These are phyloP conservation scores for Panonychus citri DNA, from an alignment of 1,140 invertebrate genomes.

Conservation along the genomic window DNA sequence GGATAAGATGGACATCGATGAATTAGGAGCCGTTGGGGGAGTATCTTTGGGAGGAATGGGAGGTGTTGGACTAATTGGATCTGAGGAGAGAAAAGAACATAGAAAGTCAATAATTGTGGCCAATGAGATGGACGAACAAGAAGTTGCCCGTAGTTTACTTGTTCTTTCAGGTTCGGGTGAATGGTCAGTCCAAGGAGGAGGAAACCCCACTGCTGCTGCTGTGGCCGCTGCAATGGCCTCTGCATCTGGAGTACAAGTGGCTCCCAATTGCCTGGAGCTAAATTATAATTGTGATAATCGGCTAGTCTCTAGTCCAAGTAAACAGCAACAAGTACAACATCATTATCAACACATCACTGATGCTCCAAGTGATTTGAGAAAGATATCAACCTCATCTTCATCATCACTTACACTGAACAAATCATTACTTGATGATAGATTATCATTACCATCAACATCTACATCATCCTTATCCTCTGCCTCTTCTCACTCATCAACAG, in stretches of 20 bases:
- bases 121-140: constrained; percentile 37
- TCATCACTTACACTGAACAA: too few species aligned
- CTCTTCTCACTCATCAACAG: neutral
- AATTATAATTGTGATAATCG: too few species aligned
- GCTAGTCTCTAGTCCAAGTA: too few species aligned
- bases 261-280: neutral
- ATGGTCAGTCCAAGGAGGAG: constrained; percentile 10
- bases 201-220: neutral
- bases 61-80: too few species aligned
- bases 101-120: neutral
- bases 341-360: too few species aligned
- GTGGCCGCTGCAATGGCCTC: neutral
- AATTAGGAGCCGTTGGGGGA: too few species aligned
- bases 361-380: too few species aligned
- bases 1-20: too few species aligned
- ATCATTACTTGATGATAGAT: too few species aligned
- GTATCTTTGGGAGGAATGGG: too few species aligned
- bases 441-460: neutral
- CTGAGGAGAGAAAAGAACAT: neutral
- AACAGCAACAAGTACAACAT: too few species aligned
- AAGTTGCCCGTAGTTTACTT: constrained; percentile 60
- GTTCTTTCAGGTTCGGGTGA: constrained; percentile 18
- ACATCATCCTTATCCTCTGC: neutral
- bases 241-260: neutral
- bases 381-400: too few species aligned